phyloP scores from a whole-genome alignment of 2,113 vertebrate genomes.

The Illadopsis cleaveri region DNA sequence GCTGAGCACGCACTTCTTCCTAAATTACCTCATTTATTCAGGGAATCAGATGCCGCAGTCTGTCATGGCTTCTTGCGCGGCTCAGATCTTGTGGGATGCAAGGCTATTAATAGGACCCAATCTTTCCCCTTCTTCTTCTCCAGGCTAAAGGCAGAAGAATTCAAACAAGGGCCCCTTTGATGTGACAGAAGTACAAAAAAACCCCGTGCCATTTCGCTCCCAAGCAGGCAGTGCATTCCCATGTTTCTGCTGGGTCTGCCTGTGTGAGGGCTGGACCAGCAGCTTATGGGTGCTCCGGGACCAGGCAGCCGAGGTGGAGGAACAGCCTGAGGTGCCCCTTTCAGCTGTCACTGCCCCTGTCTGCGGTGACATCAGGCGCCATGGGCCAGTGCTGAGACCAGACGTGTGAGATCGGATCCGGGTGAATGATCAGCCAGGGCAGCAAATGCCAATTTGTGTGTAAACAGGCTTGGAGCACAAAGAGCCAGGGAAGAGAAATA shows the following conservation, averaged over 20 bases:
- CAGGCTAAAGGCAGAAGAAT: constrained; percentile 38
- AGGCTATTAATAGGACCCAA: constrained; percentile 63
- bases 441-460: background rate
- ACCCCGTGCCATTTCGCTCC: background rate
- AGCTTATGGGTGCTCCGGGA: background rate
- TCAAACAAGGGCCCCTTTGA: constrained; percentile 54
- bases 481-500: background rate
- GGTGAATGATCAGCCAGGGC: constrained; percentile 13
- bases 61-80: constrained; percentile 24
- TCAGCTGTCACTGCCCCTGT: background rate
- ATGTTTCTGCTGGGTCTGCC: background rate
- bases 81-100: constrained; percentile 53
- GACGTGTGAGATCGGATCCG: background rate
- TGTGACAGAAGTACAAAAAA: constrained; percentile 38
- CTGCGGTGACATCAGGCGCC: background rate
- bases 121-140: constrained; percentile 47
- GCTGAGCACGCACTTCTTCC: constrained; percentile 47
- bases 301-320: background rate
- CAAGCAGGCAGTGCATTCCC: background rate
- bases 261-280: accelerated
- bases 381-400: background rate
- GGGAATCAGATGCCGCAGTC: constrained; percentile 50
- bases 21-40: constrained; percentile 48
- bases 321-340: background rate
- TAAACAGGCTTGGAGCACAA: background rate